phyloP scores from a whole-genome alignment of 2,113 vertebrate genomes.

The Cryptomyrus ogoouensis region DNA sequence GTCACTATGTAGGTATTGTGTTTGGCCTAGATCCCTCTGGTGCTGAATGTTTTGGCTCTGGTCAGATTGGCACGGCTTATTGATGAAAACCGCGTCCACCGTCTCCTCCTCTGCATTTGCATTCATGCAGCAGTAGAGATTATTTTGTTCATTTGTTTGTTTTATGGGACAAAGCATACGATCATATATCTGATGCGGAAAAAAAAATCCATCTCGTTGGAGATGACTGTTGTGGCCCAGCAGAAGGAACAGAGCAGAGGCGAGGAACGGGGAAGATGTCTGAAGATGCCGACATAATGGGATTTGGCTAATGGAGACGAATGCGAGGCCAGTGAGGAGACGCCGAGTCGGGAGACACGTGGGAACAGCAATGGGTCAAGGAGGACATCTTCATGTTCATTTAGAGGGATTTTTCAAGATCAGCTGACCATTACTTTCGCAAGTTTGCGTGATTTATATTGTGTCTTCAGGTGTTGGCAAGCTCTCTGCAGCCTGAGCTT shows the following conservation, averaged over 20 bases:
- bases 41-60: background rate
- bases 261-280: constrained; percentile 29
- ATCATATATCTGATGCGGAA: constrained; percentile 29
- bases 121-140: background rate
- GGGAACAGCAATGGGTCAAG: constrained; percentile 36
- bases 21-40: background rate
- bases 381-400: constrained; percentile 34
- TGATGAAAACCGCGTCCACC: background rate
- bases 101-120: background rate
- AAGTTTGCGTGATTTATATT: constrained; percentile 45
- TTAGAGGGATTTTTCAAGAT: constrained; percentile 44
- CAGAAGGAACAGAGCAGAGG: constrained; percentile 34
- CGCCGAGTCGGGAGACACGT: constrained; percentile 28
- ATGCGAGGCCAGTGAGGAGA: constrained; percentile 30
- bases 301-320: constrained; percentile 44
- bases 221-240: constrained; percentile 42
- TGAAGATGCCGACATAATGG: constrained; percentile 27
- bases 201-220: constrained; percentile 26
- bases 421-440: constrained; percentile 52
- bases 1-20: background rate
- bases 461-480: constrained; percentile 47
- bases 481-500: constrained; percentile 45
- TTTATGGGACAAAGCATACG: constrained; percentile 22
- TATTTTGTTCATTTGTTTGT: background rate
- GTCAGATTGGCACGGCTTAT: background rate